Conservation (phyloP, 1,140 invertebrate species). For the Trachymyrmex cornetzi region DNA sequence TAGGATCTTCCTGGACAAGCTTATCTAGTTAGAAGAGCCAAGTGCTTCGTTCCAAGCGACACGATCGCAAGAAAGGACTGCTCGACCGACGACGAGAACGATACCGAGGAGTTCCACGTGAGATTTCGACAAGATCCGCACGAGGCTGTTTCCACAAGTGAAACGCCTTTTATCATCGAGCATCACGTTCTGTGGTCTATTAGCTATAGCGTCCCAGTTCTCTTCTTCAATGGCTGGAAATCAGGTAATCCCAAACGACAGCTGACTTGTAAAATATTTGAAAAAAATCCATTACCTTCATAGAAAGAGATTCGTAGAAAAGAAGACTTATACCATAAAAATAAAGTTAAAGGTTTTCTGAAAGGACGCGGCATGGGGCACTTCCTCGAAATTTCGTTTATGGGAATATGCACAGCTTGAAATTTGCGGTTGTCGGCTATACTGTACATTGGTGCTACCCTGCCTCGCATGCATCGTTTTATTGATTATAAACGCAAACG, state of each 20-base stretch:
- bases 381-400: neutral
- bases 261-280: no score
- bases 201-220: constrained; percentile 87
- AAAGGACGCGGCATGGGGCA: neutral
- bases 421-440: constrained; percentile 8
- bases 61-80: constrained; percentile 20
- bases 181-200: constrained; percentile 87
- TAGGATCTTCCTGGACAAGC: constrained; percentile 80
- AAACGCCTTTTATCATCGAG: constrained; percentile 83
- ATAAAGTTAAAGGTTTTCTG: no score
- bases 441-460: constrained; percentile 8
- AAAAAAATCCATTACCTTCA: neutral
- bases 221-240: constrained; percentile 88
- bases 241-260: constrained; percentile 74
- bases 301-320: neutral
- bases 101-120: constrained; percentile 66
- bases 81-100: constrained; percentile 21
- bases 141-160: constrained; percentile 75
- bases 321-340: neutral
- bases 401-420: neutral
- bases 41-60: constrained; percentile 76
- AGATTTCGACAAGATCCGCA: constrained; percentile 79
- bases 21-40: constrained; percentile 79
- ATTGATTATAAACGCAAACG: constrained; percentile 63
- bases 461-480: constrained; percentile 46